phyloP scores from a whole-genome alignment of 2,113 vertebrate genomes.

The Beaufortia kweichowensis region DNA sequence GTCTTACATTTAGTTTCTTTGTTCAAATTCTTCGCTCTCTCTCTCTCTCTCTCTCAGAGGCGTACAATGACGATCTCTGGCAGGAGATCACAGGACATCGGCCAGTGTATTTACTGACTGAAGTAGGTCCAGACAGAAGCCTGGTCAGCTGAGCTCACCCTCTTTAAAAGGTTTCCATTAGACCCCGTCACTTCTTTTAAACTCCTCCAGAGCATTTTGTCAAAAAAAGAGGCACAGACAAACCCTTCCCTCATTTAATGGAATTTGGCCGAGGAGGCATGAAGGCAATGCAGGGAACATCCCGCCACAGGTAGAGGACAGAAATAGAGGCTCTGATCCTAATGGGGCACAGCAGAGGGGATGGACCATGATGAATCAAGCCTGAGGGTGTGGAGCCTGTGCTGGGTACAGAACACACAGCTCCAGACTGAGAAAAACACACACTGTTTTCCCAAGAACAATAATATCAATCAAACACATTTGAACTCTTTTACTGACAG shows the following conservation, averaged over 20 bases:
- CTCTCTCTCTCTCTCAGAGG: background rate
- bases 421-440: constrained; percentile 6
- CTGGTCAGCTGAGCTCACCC: constrained; percentile 30
- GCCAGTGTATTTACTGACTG: constrained; percentile 33
- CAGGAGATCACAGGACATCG: constrained; percentile 21
- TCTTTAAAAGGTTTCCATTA: constrained; percentile 42
- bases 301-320: constrained; percentile 70
- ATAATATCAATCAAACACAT: background rate
- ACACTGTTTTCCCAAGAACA: background rate
- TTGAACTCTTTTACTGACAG: background rate
- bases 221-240: constrained; percentile 30
- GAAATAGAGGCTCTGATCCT: constrained; percentile 75
- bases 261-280: constrained; percentile 58
- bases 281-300: constrained; percentile 60
- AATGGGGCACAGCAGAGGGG: constrained; percentile 71
- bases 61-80: background rate
- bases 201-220: constrained; percentile 28
- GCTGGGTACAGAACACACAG: constrained; percentile 40
- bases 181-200: constrained; percentile 17
- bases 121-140: constrained; percentile 25
- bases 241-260: constrained; percentile 57
- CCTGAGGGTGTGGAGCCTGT: constrained; percentile 51
- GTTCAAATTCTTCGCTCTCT: background rate
- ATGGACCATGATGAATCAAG: constrained; percentile 65
- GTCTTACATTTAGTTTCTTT: constrained; percentile 16